These are phyloP conservation scores for Graphium colonna DNA, from an alignment of 2,888 invertebrate genomes.

Conservation along the genomic window DNA sequence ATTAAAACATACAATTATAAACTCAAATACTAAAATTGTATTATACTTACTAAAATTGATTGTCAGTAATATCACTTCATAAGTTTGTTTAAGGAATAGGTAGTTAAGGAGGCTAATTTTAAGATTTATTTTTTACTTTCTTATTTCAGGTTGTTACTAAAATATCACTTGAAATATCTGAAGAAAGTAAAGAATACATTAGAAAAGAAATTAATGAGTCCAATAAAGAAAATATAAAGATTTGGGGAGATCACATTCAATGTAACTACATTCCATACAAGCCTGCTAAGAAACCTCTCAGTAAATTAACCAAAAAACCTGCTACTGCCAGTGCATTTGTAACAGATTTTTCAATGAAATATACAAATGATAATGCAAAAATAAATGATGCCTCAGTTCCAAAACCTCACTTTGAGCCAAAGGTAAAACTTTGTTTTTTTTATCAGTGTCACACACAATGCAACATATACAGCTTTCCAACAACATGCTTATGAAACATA, in stretches of 20 bases:
- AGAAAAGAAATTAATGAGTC: constrained; percentile 49
- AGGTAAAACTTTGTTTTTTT: constrained; percentile 39
- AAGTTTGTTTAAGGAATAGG: too few species aligned
- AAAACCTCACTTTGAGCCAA: constrained; percentile 39
- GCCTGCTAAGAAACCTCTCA: constrained; percentile 55
- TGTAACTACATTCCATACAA: constrained; percentile 64
- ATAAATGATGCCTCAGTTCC: constrained; percentile 33
- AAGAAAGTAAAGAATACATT: constrained; percentile 69
- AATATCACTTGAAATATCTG: constrained; percentile 65
- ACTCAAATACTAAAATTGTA: too few species aligned
- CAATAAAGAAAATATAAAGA: constrained; percentile 53
- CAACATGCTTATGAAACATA: too few species aligned
- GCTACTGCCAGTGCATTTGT: constrained; percentile 60
- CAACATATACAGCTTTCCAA: too few species aligned
- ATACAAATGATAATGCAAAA: constrained; percentile 34
- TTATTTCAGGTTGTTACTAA: constrained; percentile 63
- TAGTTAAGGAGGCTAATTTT: too few species aligned
- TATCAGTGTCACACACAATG: too few species aligned
- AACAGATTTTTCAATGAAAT: constrained; percentile 75
- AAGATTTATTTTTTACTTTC: too few species aligned
- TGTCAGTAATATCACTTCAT: too few species aligned
- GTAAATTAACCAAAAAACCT: constrained; percentile 58
- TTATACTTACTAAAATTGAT: too few species aligned
- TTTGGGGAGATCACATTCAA: constrained; percentile 71
- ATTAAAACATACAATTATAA: too few species aligned